Percentiles rank a stretch among this genome's conserved stretches.
These are phyloP conservation scores for Boulengeromyrus knoepffleri DNA, from an alignment of 2,113 vertebrate species.

Conservation along the genomic window DNA sequence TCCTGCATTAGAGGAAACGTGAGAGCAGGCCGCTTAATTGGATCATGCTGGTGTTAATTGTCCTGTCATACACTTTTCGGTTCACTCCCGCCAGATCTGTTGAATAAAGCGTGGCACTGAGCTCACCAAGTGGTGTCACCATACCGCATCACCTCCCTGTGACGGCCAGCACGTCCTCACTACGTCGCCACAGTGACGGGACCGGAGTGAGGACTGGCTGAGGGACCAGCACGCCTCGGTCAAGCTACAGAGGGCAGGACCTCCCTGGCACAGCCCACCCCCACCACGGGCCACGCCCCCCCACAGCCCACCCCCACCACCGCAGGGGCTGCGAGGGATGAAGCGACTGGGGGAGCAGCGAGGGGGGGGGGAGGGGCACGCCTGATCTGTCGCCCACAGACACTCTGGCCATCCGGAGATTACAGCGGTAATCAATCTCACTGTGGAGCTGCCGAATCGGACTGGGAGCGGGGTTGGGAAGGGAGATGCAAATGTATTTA, in stretches of 20 bases:
- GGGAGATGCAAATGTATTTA: slow-evolving; percentile 43
- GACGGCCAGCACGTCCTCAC: background rate
- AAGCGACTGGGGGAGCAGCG: background rate
- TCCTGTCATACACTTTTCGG: slow-evolving; percentile 42
- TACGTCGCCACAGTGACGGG: background rate
- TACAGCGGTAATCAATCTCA: slow-evolving; percentile 59
- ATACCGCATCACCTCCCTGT: background rate
- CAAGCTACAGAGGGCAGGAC: slow-evolving; percentile 36
- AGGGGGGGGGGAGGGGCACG: slow-evolving; percentile 28
- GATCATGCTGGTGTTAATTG: slow-evolving; percentile 47
- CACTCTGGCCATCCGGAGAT: slow-evolving; percentile 55
- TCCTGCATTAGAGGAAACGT: background rate
- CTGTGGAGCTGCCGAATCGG: slow-evolving; percentile 48
- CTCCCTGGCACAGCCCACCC: slow-evolving; percentile 14
- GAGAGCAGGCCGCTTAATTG: slow-evolving; percentile 13
- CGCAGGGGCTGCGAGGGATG: slow-evolving; percentile 25
- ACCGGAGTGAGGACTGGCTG: background rate
- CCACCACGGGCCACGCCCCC: slow-evolving; percentile 14
- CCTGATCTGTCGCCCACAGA: slow-evolving; percentile 55
- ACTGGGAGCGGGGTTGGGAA: slow-evolving; percentile 32
- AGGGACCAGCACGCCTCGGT: background rate
- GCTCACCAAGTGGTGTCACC: slow-evolving; percentile 21
- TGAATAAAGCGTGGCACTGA: slow-evolving; percentile 33
- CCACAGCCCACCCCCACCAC: slow-evolving; percentile 35
- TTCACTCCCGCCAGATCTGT: slow-evolving; percentile 37